These are phyloP conservation scores for Furnarius figulus DNA, from an alignment of 2,113 vertebrate genomes.

Conservation along the genomic window DNA sequence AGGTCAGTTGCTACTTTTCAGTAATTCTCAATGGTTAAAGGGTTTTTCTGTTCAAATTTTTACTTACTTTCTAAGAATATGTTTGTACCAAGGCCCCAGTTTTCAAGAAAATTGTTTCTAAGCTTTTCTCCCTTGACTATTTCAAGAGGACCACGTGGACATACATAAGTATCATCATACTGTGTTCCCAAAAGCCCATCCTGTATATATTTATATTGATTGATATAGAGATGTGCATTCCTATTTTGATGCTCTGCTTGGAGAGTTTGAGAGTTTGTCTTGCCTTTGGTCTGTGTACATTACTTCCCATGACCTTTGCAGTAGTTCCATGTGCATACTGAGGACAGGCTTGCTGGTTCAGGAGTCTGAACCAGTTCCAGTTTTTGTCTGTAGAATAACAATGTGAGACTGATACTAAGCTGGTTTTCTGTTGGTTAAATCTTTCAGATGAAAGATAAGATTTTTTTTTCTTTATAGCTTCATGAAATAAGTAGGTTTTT, in stretches of 20 bases:
- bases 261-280: neutral
- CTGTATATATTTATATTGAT: neutral
- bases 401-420: neutral
- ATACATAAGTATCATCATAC: neutral
- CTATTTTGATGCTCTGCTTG: neutral
- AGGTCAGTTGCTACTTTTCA: conserved; percentile 78
- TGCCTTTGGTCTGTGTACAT: neutral
- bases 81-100: neutral
- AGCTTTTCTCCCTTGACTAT: neutral
- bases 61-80: neutral
- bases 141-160: neutral
- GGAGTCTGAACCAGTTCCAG: neutral
- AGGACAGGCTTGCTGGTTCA: neutral
- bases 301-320: neutral
- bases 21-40: neutral
- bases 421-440: neutral
- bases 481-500: neutral
- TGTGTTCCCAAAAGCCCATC: neutral
- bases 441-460: neutral
- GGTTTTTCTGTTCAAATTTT: neutral
- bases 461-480: neutral
- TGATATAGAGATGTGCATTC: neutral
- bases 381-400: neutral
- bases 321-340: neutral
- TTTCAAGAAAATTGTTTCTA: neutral